phyloP scores from a whole-genome alignment of 2,113 vertebrate genomes.

The Campylomormyrus tamandua region DNA sequence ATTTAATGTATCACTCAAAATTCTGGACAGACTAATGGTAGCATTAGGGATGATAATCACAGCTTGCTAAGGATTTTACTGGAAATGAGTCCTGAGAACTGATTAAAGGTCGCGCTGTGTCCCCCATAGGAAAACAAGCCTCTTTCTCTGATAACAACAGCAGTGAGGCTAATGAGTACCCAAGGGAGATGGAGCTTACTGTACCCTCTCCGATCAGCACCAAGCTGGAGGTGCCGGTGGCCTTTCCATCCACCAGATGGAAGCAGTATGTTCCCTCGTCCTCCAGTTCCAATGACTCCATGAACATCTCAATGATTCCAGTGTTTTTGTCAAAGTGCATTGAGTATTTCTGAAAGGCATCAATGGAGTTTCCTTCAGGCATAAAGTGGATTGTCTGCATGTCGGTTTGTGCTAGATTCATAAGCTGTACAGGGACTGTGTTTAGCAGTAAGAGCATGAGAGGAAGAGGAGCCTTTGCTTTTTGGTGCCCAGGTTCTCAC shows the following conservation, averaged over 20 bases:
- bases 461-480: neutral
- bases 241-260: constrained; percentile 90
- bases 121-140: neutral
- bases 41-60: neutral
- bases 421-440: neutral
- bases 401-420: neutral
- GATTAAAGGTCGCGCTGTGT: neutral
- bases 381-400: neutral
- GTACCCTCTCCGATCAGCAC: constrained; percentile 92
- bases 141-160: neutral
- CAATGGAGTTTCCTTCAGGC: neutral
- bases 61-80: neutral
- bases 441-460: neutral
- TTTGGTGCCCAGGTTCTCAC: neutral
- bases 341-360: constrained; percentile 80
- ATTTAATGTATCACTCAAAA: neutral
- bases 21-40: neutral
- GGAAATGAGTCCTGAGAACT: neutral
- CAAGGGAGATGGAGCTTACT: neutral
- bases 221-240: constrained; percentile 84
- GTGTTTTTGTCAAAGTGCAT: constrained; percentile 81
- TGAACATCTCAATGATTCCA: constrained; percentile 89
- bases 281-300: constrained; percentile 83
- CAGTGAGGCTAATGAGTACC: neutral
- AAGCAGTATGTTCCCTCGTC: constrained; percentile 96